A percentile compares a stretch with the other conserved stretches of the same genome.
These are phyloP conservation scores for Bambusicola thoracicus DNA, from an alignment of 2,113 vertebrate genomes.

Conservation along the genomic window DNA sequence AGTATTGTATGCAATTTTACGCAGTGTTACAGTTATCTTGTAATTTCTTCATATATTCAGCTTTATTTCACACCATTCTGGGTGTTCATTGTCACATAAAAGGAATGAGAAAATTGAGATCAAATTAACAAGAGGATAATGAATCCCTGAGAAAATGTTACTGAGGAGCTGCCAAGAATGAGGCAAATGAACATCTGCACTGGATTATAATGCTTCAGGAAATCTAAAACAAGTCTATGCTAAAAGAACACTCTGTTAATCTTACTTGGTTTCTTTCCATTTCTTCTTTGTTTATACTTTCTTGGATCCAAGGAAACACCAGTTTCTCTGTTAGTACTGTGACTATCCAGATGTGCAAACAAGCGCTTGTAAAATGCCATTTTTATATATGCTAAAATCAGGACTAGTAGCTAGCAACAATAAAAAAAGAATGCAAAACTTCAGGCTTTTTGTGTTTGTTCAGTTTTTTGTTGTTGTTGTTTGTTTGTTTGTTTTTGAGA, in stretches of 20 bases:
- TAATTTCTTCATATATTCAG: not conserved
- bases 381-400: not conserved
- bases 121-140: constrained; percentile 29
- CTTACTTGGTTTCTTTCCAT: constrained; percentile 44
- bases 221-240: constrained; percentile 18
- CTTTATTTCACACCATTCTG: not conserved
- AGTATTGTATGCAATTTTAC: not conserved
- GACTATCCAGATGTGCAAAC: not conserved
- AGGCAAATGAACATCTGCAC: constrained; percentile 66
- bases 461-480: too few species aligned
- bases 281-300: constrained; percentile 31
- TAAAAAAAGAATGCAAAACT: not conserved
- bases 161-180: constrained; percentile 53
- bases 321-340: not conserved
- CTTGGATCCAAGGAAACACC: constrained; percentile 1
- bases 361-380: not conserved
- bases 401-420: not conserved
- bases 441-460: not conserved
- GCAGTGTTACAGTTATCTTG: not conserved
- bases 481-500: not conserved
- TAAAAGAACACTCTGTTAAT: constrained; percentile 44
- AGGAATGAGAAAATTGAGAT: constrained; percentile 25
- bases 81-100: constrained; percentile 22
- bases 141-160: constrained; percentile 61
- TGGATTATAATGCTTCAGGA: constrained; percentile 51